These are phyloP conservation scores for Sander lucioperca DNA, from an alignment of 2,113 vertebrate genomes.

Conservation along the genomic window DNA sequence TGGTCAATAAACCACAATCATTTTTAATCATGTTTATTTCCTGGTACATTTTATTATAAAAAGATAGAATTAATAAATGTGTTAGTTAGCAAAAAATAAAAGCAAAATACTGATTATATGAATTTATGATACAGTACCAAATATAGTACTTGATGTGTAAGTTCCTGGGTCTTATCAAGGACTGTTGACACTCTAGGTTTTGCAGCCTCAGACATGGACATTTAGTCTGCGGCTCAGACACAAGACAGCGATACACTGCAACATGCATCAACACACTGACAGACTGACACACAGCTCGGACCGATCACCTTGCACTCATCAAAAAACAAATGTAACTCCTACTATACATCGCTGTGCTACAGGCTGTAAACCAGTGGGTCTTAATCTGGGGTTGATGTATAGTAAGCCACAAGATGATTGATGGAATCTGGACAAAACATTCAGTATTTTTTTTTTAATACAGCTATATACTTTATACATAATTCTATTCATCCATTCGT, in stretches of 20 bases:
- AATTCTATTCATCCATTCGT: background rate
- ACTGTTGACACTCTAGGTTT: constrained; percentile 12
- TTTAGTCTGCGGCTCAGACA: constrained; percentile 16
- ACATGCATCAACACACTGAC: constrained; percentile 30
- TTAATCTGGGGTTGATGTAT: too few species aligned
- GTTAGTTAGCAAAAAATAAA: background rate
- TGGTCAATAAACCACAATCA: background rate
- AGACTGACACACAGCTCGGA: constrained; percentile 34
- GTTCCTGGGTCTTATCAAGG: background rate
- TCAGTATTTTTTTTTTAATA: background rate
- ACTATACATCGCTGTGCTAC: background rate
- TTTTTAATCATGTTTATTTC: constrained; percentile 2
- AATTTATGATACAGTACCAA: background rate
- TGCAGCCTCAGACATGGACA: constrained; percentile 12
- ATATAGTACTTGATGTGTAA: background rate
- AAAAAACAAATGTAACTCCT: constrained; percentile 36
- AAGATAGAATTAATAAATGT: background rate
- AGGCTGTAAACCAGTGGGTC: background rate
- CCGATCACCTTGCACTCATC: constrained; percentile 47
- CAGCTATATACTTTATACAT: background rate
- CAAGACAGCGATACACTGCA: constrained; percentile 37
- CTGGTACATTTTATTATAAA: constrained; percentile 6
- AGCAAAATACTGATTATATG: background rate
- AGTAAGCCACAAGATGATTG: background rate
- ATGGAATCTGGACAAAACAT: background rate